Evolutionary conservation across 2,113 vertebrate genomes (phyloP), one percentile per base, ranked within the genome.

Genomic region (Solenodon paradoxus): DNA sequence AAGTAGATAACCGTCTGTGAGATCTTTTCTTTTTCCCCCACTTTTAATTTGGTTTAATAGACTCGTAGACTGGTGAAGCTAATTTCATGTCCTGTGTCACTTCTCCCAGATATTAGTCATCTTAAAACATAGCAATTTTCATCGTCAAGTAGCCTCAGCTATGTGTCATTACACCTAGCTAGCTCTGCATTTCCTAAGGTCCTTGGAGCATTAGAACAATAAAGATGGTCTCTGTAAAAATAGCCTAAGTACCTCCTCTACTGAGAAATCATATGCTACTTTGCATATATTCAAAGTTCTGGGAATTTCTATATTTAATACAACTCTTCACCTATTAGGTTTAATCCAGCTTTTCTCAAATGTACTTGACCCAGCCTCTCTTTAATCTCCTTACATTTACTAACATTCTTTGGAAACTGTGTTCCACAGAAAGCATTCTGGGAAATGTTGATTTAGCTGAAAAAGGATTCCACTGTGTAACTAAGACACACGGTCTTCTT

Each of bases 31-130:
- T 51, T 49, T 38, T 24, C 51, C 63, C 40, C 9, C 49, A 35
- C 71, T 83, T 75, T 71, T 84, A 53, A 6, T 80, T 93, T 95
- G 71, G 55, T 69, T 96, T 85, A 55, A 94, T 74, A 80, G 49
- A 88, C 45, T 95, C 82, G 85, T 35, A 40, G 47, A 15, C 47
- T 30, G 40, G 35, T 78, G 74, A 90, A 92, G 78, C 57, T 93
- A 63, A 96, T 90, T 78, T 78, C 87, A 95, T 68, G 59, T 57
- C 16, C 38, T 47, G 0, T 77, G 49, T 87, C 45, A 59, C n/a
- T 86, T 63, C n/a, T n/a, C 95, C 45, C 35, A 64, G 80, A 96
- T 28, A 49, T 83, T 35, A 91, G 20, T 22, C 64, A 69, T 85
- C 64, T 81, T 69, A 49, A 75, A 87, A 79, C 40, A 3, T 24